phyloP scores from a whole-genome alignment of 2,888 invertebrate genomes.

The Elmis aenea region DNA sequence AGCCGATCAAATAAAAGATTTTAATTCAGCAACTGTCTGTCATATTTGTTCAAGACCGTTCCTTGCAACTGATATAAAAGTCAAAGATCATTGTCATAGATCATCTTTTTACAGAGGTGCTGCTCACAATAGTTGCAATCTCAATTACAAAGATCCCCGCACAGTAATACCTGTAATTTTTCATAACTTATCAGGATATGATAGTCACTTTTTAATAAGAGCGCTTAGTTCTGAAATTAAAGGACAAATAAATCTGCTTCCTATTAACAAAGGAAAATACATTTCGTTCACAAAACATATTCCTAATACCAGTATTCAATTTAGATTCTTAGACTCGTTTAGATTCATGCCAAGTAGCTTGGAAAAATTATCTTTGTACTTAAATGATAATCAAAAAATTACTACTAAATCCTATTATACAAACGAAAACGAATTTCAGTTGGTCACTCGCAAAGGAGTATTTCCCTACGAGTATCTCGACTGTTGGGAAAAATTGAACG shows the following conservation, averaged over 20 bases:
- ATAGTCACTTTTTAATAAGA: constrained; percentile 28
- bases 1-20: constrained; percentile 2
- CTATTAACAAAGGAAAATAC: constrained; percentile 26
- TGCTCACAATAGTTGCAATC: constrained; percentile 26
- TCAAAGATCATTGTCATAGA: constrained; percentile 28
- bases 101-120: constrained; percentile 22
- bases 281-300: constrained; percentile 25
- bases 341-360: constrained; percentile 25
- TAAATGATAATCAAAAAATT: too few relatives aligned
- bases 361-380: too few relatives aligned
- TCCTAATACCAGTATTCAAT: constrained; percentile 12
- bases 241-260: constrained; percentile 21
- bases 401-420: too few relatives aligned
- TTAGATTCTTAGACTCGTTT: constrained; percentile 26
- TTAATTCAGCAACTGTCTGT: constrained; percentile 15
- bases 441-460: constrained; percentile 29
- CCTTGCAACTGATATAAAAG: constrained; percentile 11
- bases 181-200: constrained; percentile 30
- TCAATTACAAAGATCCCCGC: constrained; percentile 23
- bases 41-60: constrained; percentile 24
- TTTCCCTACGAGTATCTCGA: constrained; percentile 35
- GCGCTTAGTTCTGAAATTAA: constrained; percentile 20
- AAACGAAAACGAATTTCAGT: constrained; percentile 14
- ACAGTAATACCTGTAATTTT: constrained; percentile 25
- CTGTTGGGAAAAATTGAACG: constrained; percentile 23